phyloP scores from a whole-genome alignment of 2,888 invertebrate genomes.

The Criorhina ranunculi region DNA sequence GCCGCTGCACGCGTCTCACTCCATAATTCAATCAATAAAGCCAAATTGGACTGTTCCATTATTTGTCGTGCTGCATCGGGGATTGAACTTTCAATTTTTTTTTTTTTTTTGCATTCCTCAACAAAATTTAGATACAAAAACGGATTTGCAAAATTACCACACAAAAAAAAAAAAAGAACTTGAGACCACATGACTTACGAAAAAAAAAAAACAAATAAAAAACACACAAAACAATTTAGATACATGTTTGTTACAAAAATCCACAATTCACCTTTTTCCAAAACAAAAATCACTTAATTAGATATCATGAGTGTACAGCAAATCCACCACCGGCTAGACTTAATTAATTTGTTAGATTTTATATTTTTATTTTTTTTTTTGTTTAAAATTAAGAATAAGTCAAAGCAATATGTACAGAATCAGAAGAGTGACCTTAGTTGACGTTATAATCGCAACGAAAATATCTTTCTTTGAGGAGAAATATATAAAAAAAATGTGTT shows the following conservation, averaged over 20 bases:
- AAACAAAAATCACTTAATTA: constrained; percentile 65
- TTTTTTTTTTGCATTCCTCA: background rate
- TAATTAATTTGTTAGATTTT: constrained; percentile 60
- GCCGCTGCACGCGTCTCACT: constrained; percentile 44
- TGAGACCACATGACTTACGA: constrained; percentile 59
- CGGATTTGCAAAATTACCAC: constrained; percentile 1
- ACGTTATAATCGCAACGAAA: constrained; percentile 60
- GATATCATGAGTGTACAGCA: constrained; percentile 54
- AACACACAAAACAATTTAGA: constrained; percentile 33
- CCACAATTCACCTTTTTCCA: constrained; percentile 54
- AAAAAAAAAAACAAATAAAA: constrained; percentile 5
- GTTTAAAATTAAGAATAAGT: constrained; percentile 3
- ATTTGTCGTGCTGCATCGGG: constrained; percentile 20
- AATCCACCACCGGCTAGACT: constrained; percentile 64
- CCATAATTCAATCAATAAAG: constrained; percentile 42
- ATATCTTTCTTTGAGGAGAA: constrained; percentile 69
- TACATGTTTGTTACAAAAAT: constrained; percentile 17
- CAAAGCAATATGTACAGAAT: constrained; percentile 30
- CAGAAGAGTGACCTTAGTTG: constrained; percentile 45
- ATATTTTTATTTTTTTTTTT: constrained; percentile 21
- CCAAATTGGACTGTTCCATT: constrained; percentile 38
- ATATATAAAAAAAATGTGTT: no score
- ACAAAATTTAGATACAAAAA: constrained; percentile 5
- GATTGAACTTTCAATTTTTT: constrained; percentile 40
- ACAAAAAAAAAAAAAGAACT: constrained; percentile 61